Evolutionary conservation across 1,140 invertebrate species (phyloP).

Genomic region (Drosophila arawakana): DNA sequence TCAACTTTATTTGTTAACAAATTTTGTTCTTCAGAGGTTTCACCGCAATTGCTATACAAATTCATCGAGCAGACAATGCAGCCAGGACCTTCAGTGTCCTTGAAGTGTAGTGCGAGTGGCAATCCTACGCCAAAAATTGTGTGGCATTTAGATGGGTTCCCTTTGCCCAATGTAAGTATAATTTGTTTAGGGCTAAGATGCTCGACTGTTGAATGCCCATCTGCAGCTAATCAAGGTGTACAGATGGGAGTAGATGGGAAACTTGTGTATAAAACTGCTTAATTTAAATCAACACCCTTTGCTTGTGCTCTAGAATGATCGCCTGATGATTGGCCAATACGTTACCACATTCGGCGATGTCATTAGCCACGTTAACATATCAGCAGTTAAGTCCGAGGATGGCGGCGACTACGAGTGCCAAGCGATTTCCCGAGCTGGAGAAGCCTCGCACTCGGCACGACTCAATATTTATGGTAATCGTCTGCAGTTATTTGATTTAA

Average conservation of each 20-base stretch:
- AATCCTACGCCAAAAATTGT: conserved; percentile 93
- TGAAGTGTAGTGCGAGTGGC: conserved; percentile 91
- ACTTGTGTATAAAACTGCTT: too few relatives aligned
- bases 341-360: conserved; percentile 89
- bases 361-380: conserved; percentile 90
- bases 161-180: conserved; percentile 84
- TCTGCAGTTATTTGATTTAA: neutral
- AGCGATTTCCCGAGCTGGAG: conserved; percentile 88
- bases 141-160: conserved; percentile 92
- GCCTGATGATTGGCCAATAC: conserved; percentile 88
- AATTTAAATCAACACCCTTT: too few relatives aligned
- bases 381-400: conserved; percentile 88
- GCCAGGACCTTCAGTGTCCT: conserved; percentile 91
- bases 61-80: conserved; percentile 93
- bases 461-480: conserved; percentile 89
- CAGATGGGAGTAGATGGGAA: too few relatives aligned
- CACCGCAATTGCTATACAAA: conserved; percentile 91
- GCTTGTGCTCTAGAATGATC: conserved; percentile 85
- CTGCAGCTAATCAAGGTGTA: too few relatives aligned
- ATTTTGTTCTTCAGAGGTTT: conserved; percentile 87
- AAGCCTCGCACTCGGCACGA: conserved; percentile 86
- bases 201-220: too few relatives aligned
- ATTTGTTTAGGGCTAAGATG: neutral
- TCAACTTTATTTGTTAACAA: neutral
- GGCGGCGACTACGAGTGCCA: conserved; percentile 90